phyloP scores from a whole-genome alignment of 2,888 invertebrate genomes.

The Nipponacmea schrenckii region DNA sequence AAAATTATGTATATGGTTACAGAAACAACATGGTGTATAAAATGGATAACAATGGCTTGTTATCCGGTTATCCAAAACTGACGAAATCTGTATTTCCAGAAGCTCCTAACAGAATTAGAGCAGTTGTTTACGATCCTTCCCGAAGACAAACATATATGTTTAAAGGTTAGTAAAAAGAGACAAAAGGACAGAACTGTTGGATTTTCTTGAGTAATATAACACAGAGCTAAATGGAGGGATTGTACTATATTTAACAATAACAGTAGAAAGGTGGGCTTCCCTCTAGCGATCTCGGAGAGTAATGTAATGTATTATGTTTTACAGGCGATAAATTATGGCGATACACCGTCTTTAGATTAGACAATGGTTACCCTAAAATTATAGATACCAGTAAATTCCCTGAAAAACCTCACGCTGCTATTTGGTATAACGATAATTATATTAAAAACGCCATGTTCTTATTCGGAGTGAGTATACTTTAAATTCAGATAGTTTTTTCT shows the following conservation, averaged over 20 bases:
- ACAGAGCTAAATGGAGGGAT: too few species aligned
- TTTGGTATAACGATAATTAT: constrained; percentile 37
- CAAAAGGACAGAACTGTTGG: too few species aligned
- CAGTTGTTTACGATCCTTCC: constrained; percentile 49
- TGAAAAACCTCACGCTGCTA: constrained; percentile 42
- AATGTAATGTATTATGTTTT: constrained; percentile 11
- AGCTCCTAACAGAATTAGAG: constrained; percentile 45
- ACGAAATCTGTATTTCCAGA: constrained; percentile 42
- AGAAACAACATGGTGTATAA: constrained; percentile 39
- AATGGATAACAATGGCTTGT: constrained; percentile 38
- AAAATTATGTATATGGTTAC: constrained; percentile 43
- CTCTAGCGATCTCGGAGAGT: too few species aligned
- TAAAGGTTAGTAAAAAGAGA: constrained; percentile 42
- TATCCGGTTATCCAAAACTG: constrained; percentile 46
- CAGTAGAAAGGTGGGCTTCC: too few species aligned
- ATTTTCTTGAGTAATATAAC: too few species aligned
- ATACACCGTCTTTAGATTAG: constrained; percentile 49
- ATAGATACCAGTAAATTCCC: constrained; percentile 37
- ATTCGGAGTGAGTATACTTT: constrained; percentile 45
- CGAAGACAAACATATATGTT: constrained; percentile 55
- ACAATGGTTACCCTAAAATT: constrained; percentile 37
- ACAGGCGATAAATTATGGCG: constrained; percentile 50
- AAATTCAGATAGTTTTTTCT: too few species aligned
- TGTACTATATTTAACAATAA: too few species aligned
- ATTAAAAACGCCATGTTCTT: constrained; percentile 49